Conservation (phyloP, 2,888 invertebrate species). For the Loripinus fragilis region DNA sequence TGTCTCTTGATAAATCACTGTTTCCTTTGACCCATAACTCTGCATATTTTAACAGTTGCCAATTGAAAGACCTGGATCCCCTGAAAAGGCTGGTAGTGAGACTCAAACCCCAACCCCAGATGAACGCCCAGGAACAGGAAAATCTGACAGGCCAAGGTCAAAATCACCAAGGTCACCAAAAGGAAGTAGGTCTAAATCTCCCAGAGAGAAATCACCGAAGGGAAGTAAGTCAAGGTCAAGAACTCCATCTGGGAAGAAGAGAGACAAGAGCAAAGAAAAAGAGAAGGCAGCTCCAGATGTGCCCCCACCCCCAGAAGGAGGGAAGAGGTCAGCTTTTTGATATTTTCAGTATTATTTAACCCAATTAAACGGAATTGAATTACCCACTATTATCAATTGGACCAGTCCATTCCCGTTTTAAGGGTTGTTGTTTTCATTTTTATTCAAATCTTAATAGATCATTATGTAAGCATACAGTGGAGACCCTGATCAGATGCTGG, state of each 20-base stretch:
- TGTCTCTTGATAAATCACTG: too few relatives aligned
- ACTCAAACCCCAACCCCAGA: conserved; percentile 64
- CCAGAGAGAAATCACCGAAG: conserved; percentile 70
- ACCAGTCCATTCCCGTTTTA: too few relatives aligned
- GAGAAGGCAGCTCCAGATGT: conserved; percentile 61
- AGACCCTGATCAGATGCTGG: too few relatives aligned
- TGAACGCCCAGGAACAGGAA: conserved; percentile 66
- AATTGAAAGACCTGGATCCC: conserved; percentile 72
- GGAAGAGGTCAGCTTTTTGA: conserved; percentile 3
- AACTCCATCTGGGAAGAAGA: conserved; percentile 76
- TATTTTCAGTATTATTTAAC: too few relatives aligned
- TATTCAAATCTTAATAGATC: too few relatives aligned
- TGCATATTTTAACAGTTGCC: conserved; percentile 62
- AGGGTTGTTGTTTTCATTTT: too few relatives aligned
- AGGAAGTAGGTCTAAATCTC: conserved; percentile 67
- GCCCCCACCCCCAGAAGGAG: conserved; percentile 40
- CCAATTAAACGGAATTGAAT: too few relatives aligned
- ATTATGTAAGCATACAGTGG: too few relatives aligned
- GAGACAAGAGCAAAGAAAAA: conserved; percentile 74
- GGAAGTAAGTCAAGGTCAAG: conserved; percentile 69
- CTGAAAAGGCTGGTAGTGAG: conserved; percentile 66
- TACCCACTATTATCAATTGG: too few relatives aligned
- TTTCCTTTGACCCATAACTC: too few relatives aligned
- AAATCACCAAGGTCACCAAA: conserved; percentile 65
- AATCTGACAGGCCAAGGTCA: conserved; percentile 65